Evolutionary conservation across 2,797 vertebrate genomes (phyloP).

Genomic region (Myotis vivesi): DNA sequence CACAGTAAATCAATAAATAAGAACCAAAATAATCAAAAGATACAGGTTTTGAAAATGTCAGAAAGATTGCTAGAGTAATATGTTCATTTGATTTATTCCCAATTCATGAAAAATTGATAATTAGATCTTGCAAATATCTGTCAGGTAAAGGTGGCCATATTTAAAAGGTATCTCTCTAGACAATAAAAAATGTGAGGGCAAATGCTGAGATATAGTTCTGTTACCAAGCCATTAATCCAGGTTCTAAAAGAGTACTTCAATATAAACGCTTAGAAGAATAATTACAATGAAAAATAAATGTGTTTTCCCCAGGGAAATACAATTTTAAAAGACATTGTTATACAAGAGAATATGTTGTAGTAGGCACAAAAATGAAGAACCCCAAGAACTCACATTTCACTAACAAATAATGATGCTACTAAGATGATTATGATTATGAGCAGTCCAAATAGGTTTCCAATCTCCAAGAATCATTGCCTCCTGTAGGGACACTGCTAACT

Average conservation of each 20-base stretch:
- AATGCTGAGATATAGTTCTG: not conserved
- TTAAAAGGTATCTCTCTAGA: not conserved
- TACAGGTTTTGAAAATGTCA: not conserved
- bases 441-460: not conserved
- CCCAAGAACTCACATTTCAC: not conserved
- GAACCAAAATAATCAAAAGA: not conserved
- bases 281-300: slow-evolving; percentile 1
- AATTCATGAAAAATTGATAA: slow-evolving; percentile 10
- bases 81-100: not conserved
- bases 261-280: not conserved
- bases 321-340: not conserved
- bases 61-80: not conserved
- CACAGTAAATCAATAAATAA: slow-evolving; percentile 14
- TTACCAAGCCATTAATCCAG: not conserved
- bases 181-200: not conserved
- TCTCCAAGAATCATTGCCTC: not conserved
- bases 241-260: not conserved
- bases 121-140: not conserved
- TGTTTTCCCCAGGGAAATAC: not conserved
- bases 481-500: not conserved
- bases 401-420: not conserved
- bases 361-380: not conserved
- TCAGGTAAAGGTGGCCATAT: not conserved
- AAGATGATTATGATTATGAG: not conserved
- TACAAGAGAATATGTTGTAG: not conserved